Conservation (phyloP, 2,888 invertebrate species). For the Archips xylosteana region DNA sequence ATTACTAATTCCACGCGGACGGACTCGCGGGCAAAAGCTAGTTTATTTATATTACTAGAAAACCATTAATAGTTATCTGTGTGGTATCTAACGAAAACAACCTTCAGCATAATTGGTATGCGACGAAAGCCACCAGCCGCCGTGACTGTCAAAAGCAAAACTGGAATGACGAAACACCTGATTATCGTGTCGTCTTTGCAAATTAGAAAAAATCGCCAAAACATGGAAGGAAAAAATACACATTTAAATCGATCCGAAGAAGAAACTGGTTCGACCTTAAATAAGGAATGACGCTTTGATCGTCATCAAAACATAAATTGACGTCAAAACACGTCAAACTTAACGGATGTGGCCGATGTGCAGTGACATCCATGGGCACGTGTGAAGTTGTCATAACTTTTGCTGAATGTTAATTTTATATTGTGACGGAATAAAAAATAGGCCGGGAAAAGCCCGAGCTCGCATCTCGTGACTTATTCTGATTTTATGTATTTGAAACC, state of each 20-base stretch:
- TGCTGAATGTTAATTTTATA: neutral
- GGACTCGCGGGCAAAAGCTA: too few species aligned
- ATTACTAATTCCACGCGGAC: too few species aligned
- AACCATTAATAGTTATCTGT: neutral
- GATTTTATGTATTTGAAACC: too few species aligned
- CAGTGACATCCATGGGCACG: neutral
- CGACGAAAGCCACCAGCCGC: neutral
- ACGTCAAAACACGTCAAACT: slow-evolving; percentile 17
- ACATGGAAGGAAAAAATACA: neutral
- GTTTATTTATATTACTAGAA: neutral
- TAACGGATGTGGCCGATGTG: neutral
- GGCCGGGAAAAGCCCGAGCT: too few species aligned
- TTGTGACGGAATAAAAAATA: neutral
- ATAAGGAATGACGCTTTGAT: neutral
- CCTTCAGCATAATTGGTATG: neutral
- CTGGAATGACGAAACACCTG: neutral
- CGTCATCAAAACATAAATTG: slow-evolving; percentile 14
- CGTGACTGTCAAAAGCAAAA: slow-evolving; percentile 1
- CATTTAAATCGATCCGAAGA: neutral
- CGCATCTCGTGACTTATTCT: too few species aligned
- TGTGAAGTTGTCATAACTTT: neutral
- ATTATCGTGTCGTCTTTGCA: slow-evolving; percentile 4
- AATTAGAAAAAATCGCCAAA: neutral
- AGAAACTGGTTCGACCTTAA: slow-evolving; percentile 13
- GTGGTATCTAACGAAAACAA: neutral